Evolutionary conservation across 1,140 invertebrate species (phyloP).

Genomic region (Latrodectus geometricus): DNA sequence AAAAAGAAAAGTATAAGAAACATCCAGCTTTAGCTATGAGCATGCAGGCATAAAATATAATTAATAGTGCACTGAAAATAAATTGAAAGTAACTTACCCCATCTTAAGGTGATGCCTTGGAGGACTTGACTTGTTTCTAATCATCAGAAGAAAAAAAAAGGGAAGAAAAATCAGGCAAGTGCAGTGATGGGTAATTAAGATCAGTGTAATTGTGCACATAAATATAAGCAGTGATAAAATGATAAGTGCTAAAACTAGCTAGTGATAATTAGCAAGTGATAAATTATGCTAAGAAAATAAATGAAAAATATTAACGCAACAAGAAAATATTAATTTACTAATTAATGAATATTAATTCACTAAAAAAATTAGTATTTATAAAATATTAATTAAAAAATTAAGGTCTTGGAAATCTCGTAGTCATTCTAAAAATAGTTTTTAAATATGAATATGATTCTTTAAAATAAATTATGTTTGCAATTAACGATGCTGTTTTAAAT

Average conservation of each 20-base stretch:
- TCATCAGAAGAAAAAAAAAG: constrained; percentile 16
- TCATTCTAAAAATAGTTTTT: too few species aligned
- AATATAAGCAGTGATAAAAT: constrained; percentile 3
- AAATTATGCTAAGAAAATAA: too few species aligned
- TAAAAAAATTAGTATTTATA: too few species aligned
- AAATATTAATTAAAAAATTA: too few species aligned
- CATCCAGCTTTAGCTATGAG: not conserved
- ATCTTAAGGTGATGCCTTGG: constrained; percentile 14
- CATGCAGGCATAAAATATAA: constrained; percentile 5
- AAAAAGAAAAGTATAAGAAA: not conserved
- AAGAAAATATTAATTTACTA: too few species aligned
- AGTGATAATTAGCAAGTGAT: too few species aligned
- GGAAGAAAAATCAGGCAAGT: constrained; percentile 49
- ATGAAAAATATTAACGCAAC: too few species aligned
- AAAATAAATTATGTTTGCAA: too few species aligned
- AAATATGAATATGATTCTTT: too few species aligned
- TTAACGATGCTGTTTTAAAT: too few species aligned
- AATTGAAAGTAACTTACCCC: constrained; percentile 23
- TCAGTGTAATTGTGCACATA: constrained; percentile 29
- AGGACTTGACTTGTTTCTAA: constrained; percentile 23
- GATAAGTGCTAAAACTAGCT: not conserved
- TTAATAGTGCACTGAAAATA: not conserved
- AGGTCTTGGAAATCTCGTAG: too few species aligned
- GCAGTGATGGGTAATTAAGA: constrained; percentile 36
- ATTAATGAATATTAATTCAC: too few species aligned